Evolutionary conservation across 2,113 vertebrate species (phyloP).

Genomic region (Bambusicola thoracicus): DNA sequence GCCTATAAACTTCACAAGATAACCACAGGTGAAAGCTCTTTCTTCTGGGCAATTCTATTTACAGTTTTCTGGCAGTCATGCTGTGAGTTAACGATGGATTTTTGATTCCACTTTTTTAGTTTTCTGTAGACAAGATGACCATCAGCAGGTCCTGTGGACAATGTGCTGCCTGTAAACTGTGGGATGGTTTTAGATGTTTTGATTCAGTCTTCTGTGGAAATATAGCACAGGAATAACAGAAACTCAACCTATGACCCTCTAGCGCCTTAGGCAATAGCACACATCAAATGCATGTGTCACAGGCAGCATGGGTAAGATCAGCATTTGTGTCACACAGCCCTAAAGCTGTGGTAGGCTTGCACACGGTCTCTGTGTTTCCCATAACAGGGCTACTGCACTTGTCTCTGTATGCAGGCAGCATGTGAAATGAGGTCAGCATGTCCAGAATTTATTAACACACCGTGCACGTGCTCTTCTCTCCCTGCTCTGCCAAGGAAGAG

Average conservation of each 20-base stretch:
- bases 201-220: neutral
- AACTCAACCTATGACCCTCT: neutral
- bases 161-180: neutral
- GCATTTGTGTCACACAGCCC: neutral
- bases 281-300: neutral
- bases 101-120: neutral
- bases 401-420: fast-evolving
- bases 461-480: neutral
- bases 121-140: neutral
- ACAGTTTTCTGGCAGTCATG: neutral
- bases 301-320: neutral
- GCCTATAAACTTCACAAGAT: neutral
- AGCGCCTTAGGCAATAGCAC: neutral
- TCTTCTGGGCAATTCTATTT: neutral
- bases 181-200: neutral
- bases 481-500: neutral
- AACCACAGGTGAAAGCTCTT: neutral
- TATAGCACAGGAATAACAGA: neutral
- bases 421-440: neutral
- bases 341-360: neutral
- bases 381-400: neutral
- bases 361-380: neutral
- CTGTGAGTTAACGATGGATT: neutral
- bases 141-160: neutral
- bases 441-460: neutral